Conservation (phyloP, 2,888 invertebrate genomes). For the Spodoptera exigua region DNA sequence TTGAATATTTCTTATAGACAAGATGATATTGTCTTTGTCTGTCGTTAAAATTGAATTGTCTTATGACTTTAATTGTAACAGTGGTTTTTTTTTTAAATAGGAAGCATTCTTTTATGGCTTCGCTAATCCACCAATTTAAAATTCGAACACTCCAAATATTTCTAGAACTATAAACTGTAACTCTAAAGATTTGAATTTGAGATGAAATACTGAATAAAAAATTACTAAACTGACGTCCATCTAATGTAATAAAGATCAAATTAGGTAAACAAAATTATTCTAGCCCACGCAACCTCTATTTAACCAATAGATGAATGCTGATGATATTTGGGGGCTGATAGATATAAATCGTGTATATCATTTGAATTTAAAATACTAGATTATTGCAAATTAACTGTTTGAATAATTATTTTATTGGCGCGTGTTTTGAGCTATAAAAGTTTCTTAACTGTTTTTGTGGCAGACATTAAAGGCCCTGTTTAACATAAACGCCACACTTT, state of each 20-base stretch:
- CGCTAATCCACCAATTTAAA: no score
- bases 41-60: no score
- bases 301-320: not conserved
- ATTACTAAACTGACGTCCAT: no score
- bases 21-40: no score
- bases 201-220: no score
- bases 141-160: no score
- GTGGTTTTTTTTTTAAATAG: no score
- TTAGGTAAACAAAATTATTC: not conserved
- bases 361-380: constrained; percentile 18
- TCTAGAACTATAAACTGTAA: no score
- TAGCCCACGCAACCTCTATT: not conserved
- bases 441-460: constrained; percentile 8
- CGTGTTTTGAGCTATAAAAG: constrained; percentile 22
- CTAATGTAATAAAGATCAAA: not conserved
- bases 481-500: not conserved
- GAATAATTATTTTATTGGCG: constrained; percentile 25
- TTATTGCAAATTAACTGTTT: constrained; percentile 14
- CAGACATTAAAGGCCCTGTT: constrained; percentile 8
- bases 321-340: constrained; percentile 7
- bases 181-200: no score
- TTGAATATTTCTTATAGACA: no score
- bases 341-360: constrained; percentile 11
- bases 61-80: no score
- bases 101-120: no score